Base-by-base conservation (phyloP, 35 echinoderm and acorn worm species). In the Strongylocentrotus purpuratus region DNA sequence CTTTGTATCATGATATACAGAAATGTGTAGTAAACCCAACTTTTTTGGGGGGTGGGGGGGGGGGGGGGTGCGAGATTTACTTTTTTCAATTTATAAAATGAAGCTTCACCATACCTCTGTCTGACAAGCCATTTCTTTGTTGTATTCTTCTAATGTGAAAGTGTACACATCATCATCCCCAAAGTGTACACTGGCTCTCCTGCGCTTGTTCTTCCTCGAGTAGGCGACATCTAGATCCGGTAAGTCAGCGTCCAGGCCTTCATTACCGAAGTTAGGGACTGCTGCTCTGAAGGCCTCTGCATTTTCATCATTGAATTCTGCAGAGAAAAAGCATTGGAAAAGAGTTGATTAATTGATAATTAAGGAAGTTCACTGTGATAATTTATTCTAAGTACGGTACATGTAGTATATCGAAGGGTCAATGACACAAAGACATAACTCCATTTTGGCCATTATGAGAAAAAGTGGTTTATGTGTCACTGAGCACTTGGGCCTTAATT, bases 261-360 rank as follows among this genome's bases (percentile, higher is more conserved):
- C 32, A 5, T 2, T 22, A 78, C 4, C 10, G 50, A 55, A 10
- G 15, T 55, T 55, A 10, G 15, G 28, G 22, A 78, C 22, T n/a
- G 7, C 28, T 28, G 65, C 65, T 78, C 25, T 22, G 65, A 78
- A 78, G 18, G 20, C 65, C 20, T 78, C 25, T 78, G 65, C 65
- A 78, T 78, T 46, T 89, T 89, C 87, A 18, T 89, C 87, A 28
- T 89, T 89, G 87, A 89, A 89, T 89, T 89, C 87, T 89, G 87
- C 87, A 89, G 15, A 32, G 33, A 89, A 2, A 33, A 41, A 41
- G 32, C 6, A 89, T 89, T n/a, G 50, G 7, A 78, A 78, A 22
- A 78, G 65, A 28, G 7, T n/a, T n/a, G 20, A n/a, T 28, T n/a
- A 59, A 2, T 59, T 59, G 52, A 41, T 41, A 41, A 41, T 41